phyloP scores from a whole-genome alignment of 1,140 invertebrate genomes.

The Sarcophaga bullata region DNA sequence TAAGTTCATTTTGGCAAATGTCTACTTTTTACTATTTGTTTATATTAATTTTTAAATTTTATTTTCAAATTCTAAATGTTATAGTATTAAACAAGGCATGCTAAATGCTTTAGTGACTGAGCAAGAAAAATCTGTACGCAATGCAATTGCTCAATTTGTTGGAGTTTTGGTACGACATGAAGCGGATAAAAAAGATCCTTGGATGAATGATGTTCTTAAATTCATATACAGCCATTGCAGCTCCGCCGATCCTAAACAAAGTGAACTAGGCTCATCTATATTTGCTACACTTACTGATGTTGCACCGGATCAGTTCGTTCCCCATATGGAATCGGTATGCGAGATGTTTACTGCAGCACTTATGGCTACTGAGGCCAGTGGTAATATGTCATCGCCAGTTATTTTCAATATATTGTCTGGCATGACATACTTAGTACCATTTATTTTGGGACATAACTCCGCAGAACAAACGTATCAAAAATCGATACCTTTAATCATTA shows the following conservation, averaged over 20 bases:
- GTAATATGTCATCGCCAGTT: conserved; percentile 54
- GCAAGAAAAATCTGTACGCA: conserved; percentile 72
- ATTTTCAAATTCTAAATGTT: background rate
- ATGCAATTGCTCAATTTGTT: conserved; percentile 73
- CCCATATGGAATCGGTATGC: conserved; percentile 59
- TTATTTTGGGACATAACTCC: conserved; percentile 53
- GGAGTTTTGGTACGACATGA: conserved; percentile 79
- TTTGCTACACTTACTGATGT: conserved; percentile 57
- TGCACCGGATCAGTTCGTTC: conserved; percentile 62
- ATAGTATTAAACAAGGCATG: conserved; percentile 71
- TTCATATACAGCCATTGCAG: conserved; percentile 68
- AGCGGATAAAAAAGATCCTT: conserved; percentile 68
- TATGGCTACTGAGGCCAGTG: conserved; percentile 49
- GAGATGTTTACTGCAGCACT: conserved; percentile 54
- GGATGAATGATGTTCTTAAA: conserved; percentile 75
- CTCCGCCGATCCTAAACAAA: conserved; percentile 55
- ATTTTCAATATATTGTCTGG: conserved; percentile 56
- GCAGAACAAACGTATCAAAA: conserved; percentile 70
- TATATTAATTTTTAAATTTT: background rate
- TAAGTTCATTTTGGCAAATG: too few species aligned
- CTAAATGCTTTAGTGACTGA: conserved; percentile 71
- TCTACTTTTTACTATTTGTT: too few species aligned
- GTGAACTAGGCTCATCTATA: conserved; percentile 60
- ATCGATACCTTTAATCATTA: conserved; percentile 73
- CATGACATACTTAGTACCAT: conserved; percentile 57